A percentile compares a stretch with the other conserved stretches of the same genome.
Evolutionary conservation across 2,113 vertebrate species (phyloP).

Genomic region (Corydoras maculifer): DNA sequence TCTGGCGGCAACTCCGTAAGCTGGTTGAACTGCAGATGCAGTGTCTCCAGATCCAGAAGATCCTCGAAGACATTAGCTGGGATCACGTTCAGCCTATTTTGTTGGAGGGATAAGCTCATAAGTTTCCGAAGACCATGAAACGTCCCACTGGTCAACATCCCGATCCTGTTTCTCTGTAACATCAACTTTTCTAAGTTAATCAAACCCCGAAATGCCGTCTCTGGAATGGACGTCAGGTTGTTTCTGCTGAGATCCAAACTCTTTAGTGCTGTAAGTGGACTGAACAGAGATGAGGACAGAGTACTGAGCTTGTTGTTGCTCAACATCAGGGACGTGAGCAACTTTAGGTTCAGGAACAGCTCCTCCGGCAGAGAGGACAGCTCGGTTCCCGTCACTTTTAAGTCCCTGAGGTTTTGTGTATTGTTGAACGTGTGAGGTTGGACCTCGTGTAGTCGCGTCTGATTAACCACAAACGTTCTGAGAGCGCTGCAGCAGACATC

Average conservation of each 20-base stretch:
- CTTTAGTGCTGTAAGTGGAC: slow-evolving; percentile 37
- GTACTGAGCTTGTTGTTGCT: slow-evolving; percentile 64
- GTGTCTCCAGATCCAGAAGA: slow-evolving; percentile 68
- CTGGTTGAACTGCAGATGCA: slow-evolving; percentile 81
- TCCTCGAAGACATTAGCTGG: slow-evolving; percentile 64
- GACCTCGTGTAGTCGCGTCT: slow-evolving; percentile 50
- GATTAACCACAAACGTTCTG: slow-evolving; percentile 35
- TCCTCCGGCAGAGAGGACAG: slow-evolving; percentile 57
- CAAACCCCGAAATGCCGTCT: slow-evolving; percentile 48
- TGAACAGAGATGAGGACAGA: slow-evolving; percentile 54
- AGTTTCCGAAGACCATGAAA: slow-evolving; percentile 72
- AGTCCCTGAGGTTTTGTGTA: slow-evolving; percentile 40
- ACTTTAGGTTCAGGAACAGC: slow-evolving; percentile 69
- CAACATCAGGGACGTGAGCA: slow-evolving; percentile 71
- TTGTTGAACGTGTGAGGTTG: slow-evolving; percentile 53
- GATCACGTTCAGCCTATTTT: slow-evolving; percentile 75
- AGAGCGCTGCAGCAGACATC: slow-evolving; percentile 40
- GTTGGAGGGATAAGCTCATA: slow-evolving; percentile 70
- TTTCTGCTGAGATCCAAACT: slow-evolving; percentile 59
- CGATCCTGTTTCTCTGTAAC: slow-evolving; percentile 74
- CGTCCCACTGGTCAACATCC: slow-evolving; percentile 54
- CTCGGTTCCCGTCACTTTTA: slow-evolving; percentile 46
- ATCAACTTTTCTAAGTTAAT: slow-evolving; percentile 62
- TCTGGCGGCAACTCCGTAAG: slow-evolving; percentile 64
- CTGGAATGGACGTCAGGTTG: slow-evolving; percentile 47